These are phyloP conservation scores for Hycleus phaleratus DNA, from an alignment of 1,140 invertebrate genomes.

Conservation along the genomic window DNA sequence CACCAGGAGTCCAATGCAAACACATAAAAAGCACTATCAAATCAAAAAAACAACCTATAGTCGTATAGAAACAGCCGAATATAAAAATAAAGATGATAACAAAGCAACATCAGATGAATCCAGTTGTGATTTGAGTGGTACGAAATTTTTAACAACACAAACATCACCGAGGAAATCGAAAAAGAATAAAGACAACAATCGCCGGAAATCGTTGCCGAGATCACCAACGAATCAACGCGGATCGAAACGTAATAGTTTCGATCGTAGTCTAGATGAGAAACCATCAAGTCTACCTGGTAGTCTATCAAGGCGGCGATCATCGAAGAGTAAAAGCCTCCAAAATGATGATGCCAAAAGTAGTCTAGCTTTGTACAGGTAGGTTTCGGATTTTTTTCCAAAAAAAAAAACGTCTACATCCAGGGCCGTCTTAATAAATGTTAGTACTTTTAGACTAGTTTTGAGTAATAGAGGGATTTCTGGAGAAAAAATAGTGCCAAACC, in stretches of 20 bases:
- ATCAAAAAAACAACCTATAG: slow-evolving; percentile 19
- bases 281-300: slow-evolving; percentile 49
- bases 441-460: too few relatives aligned
- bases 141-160: slow-evolving; percentile 37
- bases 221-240: slow-evolving; percentile 24
- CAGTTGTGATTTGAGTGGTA: slow-evolving; percentile 47
- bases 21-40: slow-evolving; percentile 31
- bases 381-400: slow-evolving; percentile 14
- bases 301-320: slow-evolving; percentile 56
- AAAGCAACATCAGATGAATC: slow-evolving; percentile 55
- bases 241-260: slow-evolving; percentile 22
- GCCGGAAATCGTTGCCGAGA: slow-evolving; percentile 51
- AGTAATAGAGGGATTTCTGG: too few relatives aligned
- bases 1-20: slow-evolving; percentile 51
- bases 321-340: slow-evolving; percentile 34
- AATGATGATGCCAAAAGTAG: slow-evolving; percentile 4
- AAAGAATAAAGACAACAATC: slow-evolving; percentile 55
- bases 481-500: too few relatives aligned
- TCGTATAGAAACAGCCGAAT: slow-evolving; percentile 33
- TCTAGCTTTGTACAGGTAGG: slow-evolving; percentile 7
- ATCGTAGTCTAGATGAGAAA: slow-evolving; percentile 24
- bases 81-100: slow-evolving; percentile 10
- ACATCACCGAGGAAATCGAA: slow-evolving; percentile 46
- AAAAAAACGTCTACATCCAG: not conserved
- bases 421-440: too few relatives aligned